A percentile compares a stretch with the other conserved stretches of the same genome.
Conservation (phyloP, 2,797 vertebrate species). For the Paramormyrops hopkinsi region DNA sequence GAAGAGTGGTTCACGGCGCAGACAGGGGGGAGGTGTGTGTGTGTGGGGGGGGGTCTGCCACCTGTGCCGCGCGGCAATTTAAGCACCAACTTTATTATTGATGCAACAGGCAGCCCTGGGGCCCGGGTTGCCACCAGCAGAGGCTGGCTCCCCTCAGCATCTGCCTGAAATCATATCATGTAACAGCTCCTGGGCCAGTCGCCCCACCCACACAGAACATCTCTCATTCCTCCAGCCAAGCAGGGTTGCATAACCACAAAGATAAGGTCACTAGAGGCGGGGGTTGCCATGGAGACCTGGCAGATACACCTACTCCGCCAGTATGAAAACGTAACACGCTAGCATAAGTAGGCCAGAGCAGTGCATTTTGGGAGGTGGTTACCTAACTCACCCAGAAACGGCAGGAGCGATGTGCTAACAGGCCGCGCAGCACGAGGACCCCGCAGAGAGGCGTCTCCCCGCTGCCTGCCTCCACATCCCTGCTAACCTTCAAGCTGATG, state of each 20-base stretch:
- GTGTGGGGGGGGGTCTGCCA: not conserved
- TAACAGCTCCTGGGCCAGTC: conserved; percentile 12
- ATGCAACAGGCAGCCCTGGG: not conserved
- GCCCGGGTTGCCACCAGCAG: not conserved
- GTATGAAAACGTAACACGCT: conserved; percentile 44
- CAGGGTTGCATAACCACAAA: conserved; percentile 56
- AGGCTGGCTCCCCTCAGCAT: not conserved
- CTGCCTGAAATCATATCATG: conserved; percentile 24
- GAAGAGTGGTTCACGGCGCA: not conserved
- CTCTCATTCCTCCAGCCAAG: conserved; percentile 45
- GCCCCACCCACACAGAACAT: conserved; percentile 24
- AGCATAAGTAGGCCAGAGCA: conserved; percentile 62
- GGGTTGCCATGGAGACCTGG: conserved; percentile 62
- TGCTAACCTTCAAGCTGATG: not conserved
- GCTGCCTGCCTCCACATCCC: not conserved
- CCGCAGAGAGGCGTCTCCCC: not conserved
- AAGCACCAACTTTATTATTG: not conserved
- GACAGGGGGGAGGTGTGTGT: no score
- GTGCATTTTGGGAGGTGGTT: conserved; percentile 54
- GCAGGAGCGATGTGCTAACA: conserved; percentile 37
- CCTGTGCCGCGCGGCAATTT: not conserved
- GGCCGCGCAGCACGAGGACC: not conserved
- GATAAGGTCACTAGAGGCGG: conserved; percentile 67
- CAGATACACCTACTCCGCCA: conserved; percentile 56
- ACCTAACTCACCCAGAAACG: conserved; percentile 59